Conservation (phyloP, 1,140 invertebrate genomes). For the Trachymyrmex cornetzi region DNA sequence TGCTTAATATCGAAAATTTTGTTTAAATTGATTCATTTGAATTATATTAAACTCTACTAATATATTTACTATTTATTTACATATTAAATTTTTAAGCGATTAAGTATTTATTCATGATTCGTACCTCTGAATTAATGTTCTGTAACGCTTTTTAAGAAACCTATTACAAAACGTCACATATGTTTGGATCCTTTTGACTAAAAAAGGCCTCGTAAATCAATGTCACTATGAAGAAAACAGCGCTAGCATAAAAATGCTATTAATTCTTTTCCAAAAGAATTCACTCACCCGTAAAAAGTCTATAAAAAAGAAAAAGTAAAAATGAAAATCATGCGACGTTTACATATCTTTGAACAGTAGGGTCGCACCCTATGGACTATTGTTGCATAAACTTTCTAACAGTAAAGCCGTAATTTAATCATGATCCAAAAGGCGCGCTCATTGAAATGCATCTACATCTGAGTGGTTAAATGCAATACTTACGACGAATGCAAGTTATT, state of each 20-base stretch:
- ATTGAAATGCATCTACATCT: slow-evolving; percentile 35
- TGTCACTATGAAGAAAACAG: slow-evolving; percentile 29
- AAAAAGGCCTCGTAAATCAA: slow-evolving; percentile 37
- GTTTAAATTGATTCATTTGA: background rate
- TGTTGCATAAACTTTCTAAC: slow-evolving; percentile 76
- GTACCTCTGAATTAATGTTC: slow-evolving; percentile 60
- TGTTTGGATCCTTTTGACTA: slow-evolving; percentile 58
- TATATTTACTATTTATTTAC: slow-evolving; percentile 61
- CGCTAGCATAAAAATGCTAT: slow-evolving; percentile 83
- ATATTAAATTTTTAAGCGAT: slow-evolving; percentile 53
- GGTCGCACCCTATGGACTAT: slow-evolving; percentile 81
- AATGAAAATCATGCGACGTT: slow-evolving; percentile 71
- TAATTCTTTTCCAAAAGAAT: slow-evolving; percentile 84
- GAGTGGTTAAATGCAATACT: slow-evolving; percentile 46
- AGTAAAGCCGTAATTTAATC: slow-evolving; percentile 69
- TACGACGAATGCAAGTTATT: slow-evolving; percentile 39
- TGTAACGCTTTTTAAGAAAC: slow-evolving; percentile 37
- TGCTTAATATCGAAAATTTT: background rate
- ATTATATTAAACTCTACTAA: background rate
- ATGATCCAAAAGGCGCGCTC: slow-evolving; percentile 60
- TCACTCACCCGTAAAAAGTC: slow-evolving; percentile 83
- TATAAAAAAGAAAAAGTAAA: slow-evolving; percentile 70
- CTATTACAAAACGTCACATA: slow-evolving; percentile 74
- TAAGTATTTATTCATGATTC: slow-evolving; percentile 50
- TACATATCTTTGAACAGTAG: slow-evolving; percentile 77